Conservation (phyloP, 30 jellyfish, hydroid and myxozoan species). For the Clytia hemisphaerica region DNA sequence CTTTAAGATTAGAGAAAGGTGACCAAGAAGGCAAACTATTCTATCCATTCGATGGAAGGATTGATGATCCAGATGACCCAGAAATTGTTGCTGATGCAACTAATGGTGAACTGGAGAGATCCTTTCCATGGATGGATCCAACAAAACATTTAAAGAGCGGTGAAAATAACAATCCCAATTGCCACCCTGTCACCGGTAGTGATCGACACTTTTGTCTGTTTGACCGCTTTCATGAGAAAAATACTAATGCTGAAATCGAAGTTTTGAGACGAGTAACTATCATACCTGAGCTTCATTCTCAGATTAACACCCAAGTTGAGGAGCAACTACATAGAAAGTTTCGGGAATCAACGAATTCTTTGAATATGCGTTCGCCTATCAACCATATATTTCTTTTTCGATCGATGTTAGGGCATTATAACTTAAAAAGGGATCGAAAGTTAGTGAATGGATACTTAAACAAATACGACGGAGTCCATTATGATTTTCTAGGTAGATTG, state of each 20-base stretch:
- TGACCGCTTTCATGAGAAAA: constrained; percentile 34
- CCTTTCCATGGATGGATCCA: constrained; percentile 39
- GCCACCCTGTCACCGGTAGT: constrained; percentile 44
- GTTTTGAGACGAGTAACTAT: constrained; percentile 27
- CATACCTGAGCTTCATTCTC: constrained; percentile 31
- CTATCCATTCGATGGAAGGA: constrained; percentile 31
- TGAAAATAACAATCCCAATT: neutral
- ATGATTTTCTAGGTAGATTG: too few species aligned
- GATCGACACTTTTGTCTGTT: constrained; percentile 26
- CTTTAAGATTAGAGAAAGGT: neutral
- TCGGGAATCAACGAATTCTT: neutral
- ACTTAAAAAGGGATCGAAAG: neutral
- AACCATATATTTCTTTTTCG: neutral
- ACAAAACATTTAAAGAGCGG: neutral
- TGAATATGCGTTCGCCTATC: neutral
- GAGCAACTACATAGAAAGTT: constrained; percentile 36
- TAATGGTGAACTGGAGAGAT: constrained; percentile 10
- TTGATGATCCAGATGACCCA: constrained; percentile 15
- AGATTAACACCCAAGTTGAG: constrained; percentile 39
- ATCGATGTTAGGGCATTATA: neutral
- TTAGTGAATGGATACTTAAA: too few species aligned
- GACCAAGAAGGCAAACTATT: constrained; percentile 14
- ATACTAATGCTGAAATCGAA: constrained; percentile 28
- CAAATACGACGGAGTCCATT: too few species aligned
- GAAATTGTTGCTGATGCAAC: constrained; percentile 19